Percentiles rank a stretch among this genome's conserved stretches.
Conservation (phyloP, 1,140 invertebrate species). For the Drosophila fuyamai region DNA sequence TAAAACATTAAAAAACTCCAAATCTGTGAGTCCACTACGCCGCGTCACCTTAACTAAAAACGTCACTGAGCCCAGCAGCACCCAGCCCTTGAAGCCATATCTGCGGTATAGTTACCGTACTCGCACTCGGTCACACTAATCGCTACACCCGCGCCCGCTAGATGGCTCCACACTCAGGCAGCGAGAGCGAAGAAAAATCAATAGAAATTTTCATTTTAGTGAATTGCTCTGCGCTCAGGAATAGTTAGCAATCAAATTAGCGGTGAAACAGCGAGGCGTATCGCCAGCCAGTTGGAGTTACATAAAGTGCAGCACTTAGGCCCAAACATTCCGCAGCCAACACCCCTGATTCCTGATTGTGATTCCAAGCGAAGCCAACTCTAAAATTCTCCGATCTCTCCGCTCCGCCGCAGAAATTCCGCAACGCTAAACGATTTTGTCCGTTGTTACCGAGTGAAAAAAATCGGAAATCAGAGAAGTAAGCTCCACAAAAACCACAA, state of each 20-base stretch:
- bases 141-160: slow-evolving; percentile 48
- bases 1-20: neutral
- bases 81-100: slow-evolving; percentile 5
- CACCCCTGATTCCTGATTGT: slow-evolving; percentile 47
- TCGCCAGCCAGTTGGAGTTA: slow-evolving; percentile 52
- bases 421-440: slow-evolving; percentile 5
- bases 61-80: neutral
- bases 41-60: neutral
- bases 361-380: slow-evolving; percentile 27
- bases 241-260: slow-evolving; percentile 66
- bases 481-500: slow-evolving; percentile 19
- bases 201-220: slow-evolving; percentile 79
- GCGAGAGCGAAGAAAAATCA: slow-evolving; percentile 77
- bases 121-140: slow-evolving; percentile 31
- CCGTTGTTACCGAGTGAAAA: slow-evolving; percentile 33
- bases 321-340: slow-evolving; percentile 70
- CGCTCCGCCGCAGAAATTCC: slow-evolving; percentile 30
- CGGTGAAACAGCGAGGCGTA: slow-evolving; percentile 44
- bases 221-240: slow-evolving; percentile 68
- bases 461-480: slow-evolving; percentile 50
- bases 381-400: slow-evolving; percentile 29
- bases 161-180: slow-evolving; percentile 60
- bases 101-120: neutral
- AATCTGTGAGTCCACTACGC: neutral
- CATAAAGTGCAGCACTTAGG: slow-evolving; percentile 48